Conservation (phyloP, 2,888 invertebrate genomes). For the Drosophila nr. medialis region DNA sequence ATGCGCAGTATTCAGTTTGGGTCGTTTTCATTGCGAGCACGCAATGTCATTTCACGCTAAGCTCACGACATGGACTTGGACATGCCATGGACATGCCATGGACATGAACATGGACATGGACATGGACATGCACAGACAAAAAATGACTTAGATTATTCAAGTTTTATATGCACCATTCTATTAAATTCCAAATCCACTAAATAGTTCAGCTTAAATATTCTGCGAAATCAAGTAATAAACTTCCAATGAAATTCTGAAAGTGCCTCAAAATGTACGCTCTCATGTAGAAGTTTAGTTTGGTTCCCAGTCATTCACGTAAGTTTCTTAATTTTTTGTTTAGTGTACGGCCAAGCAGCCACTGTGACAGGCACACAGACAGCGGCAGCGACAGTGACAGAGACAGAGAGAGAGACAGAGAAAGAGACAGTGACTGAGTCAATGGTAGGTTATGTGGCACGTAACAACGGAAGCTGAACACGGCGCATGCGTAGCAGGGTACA, state of each 20-base stretch:
- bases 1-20: conserved; percentile 34
- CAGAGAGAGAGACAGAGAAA: not conserved
- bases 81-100: conserved; percentile 37
- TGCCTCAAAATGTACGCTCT: no score
- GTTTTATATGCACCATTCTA: not conserved
- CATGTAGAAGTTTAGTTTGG: not conserved
- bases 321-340: not conserved
- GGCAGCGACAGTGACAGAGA: conserved; percentile 2
- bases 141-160: not conserved
- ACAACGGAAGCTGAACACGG: conserved; percentile 68
- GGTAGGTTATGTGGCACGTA: conserved; percentile 59
- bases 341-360: not conserved
- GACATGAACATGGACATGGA: conserved; percentile 7
- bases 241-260: not conserved
- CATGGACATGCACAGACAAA: conserved; percentile 14
- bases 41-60: conserved; percentile 75
- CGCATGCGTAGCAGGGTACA: conserved; percentile 51
- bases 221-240: not conserved
- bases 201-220: not conserved
- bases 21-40: conserved; percentile 60
- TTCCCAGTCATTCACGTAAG: not conserved
- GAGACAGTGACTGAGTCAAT: not conserved
- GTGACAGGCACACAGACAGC: not conserved
- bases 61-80: conserved; percentile 51
- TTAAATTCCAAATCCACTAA: not conserved